These are phyloP conservation scores for Porphyrio hochstetteri DNA, from an alignment of 2,113 vertebrate genomes.

Conservation along the genomic window DNA sequence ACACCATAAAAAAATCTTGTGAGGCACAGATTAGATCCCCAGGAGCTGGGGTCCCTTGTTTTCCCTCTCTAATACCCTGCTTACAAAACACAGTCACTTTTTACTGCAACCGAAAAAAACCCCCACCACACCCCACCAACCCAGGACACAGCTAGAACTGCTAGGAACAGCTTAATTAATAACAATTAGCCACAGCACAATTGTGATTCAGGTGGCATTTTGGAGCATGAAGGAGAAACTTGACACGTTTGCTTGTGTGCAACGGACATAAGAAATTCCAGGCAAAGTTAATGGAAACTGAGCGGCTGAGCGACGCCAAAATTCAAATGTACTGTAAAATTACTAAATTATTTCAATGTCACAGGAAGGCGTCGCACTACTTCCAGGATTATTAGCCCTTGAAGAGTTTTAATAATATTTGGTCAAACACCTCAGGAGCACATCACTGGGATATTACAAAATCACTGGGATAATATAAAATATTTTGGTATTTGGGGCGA, in stretches of 20 bases:
- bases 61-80: neutral
- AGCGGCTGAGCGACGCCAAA: slow-evolving; percentile 56
- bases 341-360: slow-evolving; percentile 76
- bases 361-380: slow-evolving; percentile 41
- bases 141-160: neutral
- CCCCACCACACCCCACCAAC: too few species aligned
- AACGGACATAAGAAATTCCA: slow-evolving; percentile 64
- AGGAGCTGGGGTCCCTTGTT: slow-evolving; percentile 18
- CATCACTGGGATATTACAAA: neutral
- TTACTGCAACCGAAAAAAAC: slow-evolving; percentile 20
- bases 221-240: slow-evolving; percentile 81
- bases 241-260: slow-evolving; percentile 58
- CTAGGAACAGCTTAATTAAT: slow-evolving; percentile 77
- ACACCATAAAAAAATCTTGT: slow-evolving; percentile 39
- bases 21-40: neutral
- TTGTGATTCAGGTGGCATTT: slow-evolving; percentile 68
- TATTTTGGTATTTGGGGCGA: neutral
- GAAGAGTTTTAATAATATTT: slow-evolving; percentile 70
- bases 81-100: slow-evolving; percentile 5
- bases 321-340: slow-evolving; percentile 81
- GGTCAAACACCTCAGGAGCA: slow-evolving; percentile 58
- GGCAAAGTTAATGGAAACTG: slow-evolving; percentile 75
- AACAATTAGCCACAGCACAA: slow-evolving; percentile 70
- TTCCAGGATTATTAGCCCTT: slow-evolving; percentile 70
- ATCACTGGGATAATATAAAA: neutral